Percentiles rank a stretch among this genome's conserved stretches.
These are phyloP conservation scores for Phymatocera aterrima DNA, from an alignment of 2,888 invertebrate species.

Conservation along the genomic window DNA sequence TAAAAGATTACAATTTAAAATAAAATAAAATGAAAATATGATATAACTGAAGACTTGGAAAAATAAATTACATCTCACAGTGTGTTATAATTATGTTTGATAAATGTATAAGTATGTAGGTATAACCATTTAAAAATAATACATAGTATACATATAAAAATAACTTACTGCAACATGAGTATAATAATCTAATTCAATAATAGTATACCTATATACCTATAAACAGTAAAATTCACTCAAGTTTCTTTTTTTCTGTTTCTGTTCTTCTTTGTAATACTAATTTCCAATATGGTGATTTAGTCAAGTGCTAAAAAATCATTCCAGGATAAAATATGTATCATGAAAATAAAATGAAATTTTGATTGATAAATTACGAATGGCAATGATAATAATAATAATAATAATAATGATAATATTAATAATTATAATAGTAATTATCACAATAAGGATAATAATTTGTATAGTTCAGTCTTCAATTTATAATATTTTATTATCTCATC, in stretches of 20 bases:
- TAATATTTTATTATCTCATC: constrained; percentile 25
- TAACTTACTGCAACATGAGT: constrained; percentile 15
- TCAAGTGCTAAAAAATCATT: constrained; percentile 33
- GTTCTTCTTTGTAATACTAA: too few relatives aligned
- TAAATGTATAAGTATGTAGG: too few relatives aligned
- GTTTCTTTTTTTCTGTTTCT: too few relatives aligned
- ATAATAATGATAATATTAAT: not conserved
- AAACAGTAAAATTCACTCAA: constrained; percentile 7
- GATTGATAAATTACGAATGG: not conserved
- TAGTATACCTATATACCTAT: too few relatives aligned
- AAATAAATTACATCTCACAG: not conserved
- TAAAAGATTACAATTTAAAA: not conserved
- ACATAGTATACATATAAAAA: constrained; percentile 14
- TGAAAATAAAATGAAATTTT: constrained; percentile 35
- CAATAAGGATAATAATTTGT: constrained; percentile 37
- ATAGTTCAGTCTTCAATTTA: constrained; percentile 47
- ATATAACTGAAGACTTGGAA: not conserved
- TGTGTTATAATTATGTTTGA: not conserved
- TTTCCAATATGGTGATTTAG: constrained; percentile 1
- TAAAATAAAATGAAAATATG: too few relatives aligned
- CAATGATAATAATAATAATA: constrained; percentile 7
- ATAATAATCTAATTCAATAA: constrained; percentile 29
- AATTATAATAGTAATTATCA: too few relatives aligned
- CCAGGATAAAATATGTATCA: constrained; percentile 41
- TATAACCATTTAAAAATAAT: constrained; percentile 23